Conservation (phyloP, 2,113 vertebrate species). For the Cranoglanis bouderius region DNA sequence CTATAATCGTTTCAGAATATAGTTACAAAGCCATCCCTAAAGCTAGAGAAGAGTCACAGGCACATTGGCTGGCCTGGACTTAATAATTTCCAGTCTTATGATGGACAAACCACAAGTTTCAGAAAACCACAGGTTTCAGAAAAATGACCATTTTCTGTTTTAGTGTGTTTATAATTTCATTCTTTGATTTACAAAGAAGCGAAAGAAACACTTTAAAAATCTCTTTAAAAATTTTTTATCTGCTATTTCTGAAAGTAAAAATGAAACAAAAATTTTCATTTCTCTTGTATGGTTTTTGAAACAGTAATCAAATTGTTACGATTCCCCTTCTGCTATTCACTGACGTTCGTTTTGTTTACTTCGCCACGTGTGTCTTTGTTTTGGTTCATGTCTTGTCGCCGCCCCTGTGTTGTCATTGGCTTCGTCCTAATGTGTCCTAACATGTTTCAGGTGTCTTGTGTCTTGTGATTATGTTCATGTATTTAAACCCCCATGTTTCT, state of each 20-base stretch:
- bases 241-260: background rate
- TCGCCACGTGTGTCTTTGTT: too few species aligned
- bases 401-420: too few species aligned
- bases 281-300: background rate
- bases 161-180: background rate
- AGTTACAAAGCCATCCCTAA: background rate
- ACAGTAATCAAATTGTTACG: background rate
- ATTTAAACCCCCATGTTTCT: too few species aligned
- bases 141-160: background rate
- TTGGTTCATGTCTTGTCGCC: too few species aligned
- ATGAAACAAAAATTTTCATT: background rate
- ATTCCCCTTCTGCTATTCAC: too few species aligned
- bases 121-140: background rate
- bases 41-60: background rate
- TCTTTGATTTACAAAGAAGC: background rate
- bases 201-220: background rate
- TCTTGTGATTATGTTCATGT: too few species aligned
- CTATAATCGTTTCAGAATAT: background rate
- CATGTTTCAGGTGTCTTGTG: too few species aligned
- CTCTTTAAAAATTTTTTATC: background rate
- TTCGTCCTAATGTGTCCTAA: too few species aligned
- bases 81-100: background rate
- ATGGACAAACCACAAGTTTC: background rate
- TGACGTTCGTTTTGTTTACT: too few species aligned
- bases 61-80: background rate